A percentile compares a stretch with the other conserved stretches of the same genome.
phyloP scores from a whole-genome alignment of 2,888 invertebrate species.

The Leucoptera coffeella region DNA sequence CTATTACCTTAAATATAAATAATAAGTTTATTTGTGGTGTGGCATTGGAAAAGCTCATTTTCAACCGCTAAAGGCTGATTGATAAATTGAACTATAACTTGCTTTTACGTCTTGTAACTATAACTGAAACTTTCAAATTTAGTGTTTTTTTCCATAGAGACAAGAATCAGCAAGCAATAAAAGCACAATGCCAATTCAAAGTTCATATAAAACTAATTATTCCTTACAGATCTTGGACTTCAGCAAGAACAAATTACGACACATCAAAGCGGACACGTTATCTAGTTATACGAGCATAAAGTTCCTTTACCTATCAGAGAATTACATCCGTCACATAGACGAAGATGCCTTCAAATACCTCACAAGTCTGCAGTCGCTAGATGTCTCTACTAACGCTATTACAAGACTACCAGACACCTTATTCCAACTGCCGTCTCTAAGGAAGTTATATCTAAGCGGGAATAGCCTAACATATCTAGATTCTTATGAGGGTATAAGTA shows the following conservation, averaged over 20 bases:
- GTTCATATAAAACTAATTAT: too few relatives aligned
- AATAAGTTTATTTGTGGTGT: too few relatives aligned
- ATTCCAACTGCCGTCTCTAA: constrained; percentile 52
- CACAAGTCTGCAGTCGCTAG: constrained; percentile 43
- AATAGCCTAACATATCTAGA: constrained; percentile 38
- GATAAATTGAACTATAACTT: too few relatives aligned
- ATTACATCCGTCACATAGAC: constrained; percentile 48
- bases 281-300: constrained; percentile 41
- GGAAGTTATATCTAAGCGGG: constrained; percentile 55
- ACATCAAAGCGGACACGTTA: constrained; percentile 40
- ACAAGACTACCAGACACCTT: constrained; percentile 37
- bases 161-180: too few relatives aligned
- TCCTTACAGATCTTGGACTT: constrained; percentile 51
- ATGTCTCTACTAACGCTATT: constrained; percentile 50
- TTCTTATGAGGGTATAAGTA: constrained; percentile 25
- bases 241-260: constrained; percentile 49
- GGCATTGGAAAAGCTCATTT: too few relatives aligned
- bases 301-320: constrained; percentile 52
- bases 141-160: too few relatives aligned
- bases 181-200: too few relatives aligned
- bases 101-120: too few relatives aligned
- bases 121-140: too few relatives aligned
- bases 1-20: too few relatives aligned
- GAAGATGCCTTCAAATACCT: constrained; percentile 45
- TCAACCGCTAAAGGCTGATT: too few relatives aligned